Evolutionary conservation across 2,797 vertebrate species (phyloP).

Genomic region (Sebastes trivittatus): DNA sequence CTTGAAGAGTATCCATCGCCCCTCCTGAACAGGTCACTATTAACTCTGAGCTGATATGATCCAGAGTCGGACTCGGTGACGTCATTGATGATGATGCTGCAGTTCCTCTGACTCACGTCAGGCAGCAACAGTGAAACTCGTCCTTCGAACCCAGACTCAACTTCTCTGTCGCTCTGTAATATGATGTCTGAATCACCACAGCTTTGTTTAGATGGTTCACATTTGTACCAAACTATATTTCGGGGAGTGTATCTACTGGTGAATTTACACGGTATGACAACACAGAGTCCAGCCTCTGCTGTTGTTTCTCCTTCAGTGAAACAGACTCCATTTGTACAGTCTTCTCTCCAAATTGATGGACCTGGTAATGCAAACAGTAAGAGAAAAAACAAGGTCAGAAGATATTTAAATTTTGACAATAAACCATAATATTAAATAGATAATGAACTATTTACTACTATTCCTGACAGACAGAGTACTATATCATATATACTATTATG

Average conservation of each 20-base stretch:
- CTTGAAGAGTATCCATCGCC: too few relatives aligned
- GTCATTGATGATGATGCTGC: slow-evolving; percentile 61
- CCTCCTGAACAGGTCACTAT: fast-evolving
- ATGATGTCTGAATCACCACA: background rate
- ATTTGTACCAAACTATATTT: slow-evolving; percentile 46
- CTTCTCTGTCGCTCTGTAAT: background rate
- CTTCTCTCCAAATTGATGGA: too few relatives aligned
- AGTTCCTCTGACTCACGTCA: slow-evolving; percentile 1
- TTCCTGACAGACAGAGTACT: too few relatives aligned
- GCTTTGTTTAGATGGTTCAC: fast-evolving
- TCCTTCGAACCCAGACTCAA: background rate
- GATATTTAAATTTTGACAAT: too few relatives aligned
- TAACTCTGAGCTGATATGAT: slow-evolving; percentile 50
- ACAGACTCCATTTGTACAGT: too few relatives aligned
- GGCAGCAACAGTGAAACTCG: slow-evolving; percentile 42
- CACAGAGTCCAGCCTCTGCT: slow-evolving; percentile 55
- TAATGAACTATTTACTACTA: too few relatives aligned
- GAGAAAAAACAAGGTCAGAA: too few relatives aligned
- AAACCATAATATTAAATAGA: too few relatives aligned
- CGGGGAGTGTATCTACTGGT: fast-evolving
- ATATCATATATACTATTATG: too few relatives aligned
- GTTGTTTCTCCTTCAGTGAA: background rate
- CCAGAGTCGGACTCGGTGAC: slow-evolving; percentile 49
- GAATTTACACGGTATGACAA: slow-evolving; percentile 48
- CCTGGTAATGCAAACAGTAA: too few relatives aligned